Evolutionary conservation across 2,888 invertebrate species (phyloP), one percentile per base, ranked within the genome.

Genomic region (Cantharis flavilabris): DNA sequence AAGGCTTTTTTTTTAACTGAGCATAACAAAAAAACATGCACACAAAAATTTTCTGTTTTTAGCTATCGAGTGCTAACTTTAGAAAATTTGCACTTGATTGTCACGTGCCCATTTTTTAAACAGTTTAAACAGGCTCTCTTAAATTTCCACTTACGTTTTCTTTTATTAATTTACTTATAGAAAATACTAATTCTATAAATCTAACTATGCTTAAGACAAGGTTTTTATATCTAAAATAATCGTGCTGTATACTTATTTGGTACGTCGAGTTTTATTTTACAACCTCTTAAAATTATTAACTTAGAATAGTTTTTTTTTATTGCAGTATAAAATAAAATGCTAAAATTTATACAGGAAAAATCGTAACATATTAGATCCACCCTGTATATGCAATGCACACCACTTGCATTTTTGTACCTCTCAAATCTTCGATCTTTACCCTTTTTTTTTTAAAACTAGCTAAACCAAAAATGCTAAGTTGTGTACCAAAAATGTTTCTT

Each of bases 41-140:
- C 18, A 33, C 62, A 71, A 62, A 26, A 49, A 62, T 62, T 62
- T 23, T 16, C 16, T 49, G 30, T 16, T 49, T 33, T 49, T 49
- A 62, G 9, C 76, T 78, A 75, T 79, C 49, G 75, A 76, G 76
- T 72, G 76, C 76, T 74, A 79, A 76, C 76, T 75, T 76, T 82
- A 83, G 82, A 86, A 85, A 84, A 86, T 81, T 83, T 84, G 88
- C 88, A 87, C 87, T 86, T 88, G 88, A 88, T 88, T 88, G 88
- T 88, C 88, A 85, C 84, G 87, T 87, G 87, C 86, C 78, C 80
- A 76, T 81, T 78, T 49, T 49, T 49, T 49, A 49, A 49, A 49
- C 49, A 49, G 49, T 72, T 71, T 74, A 77, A 77, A 77, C 74
- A 77, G 69, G 77, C 71, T 71, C 73, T 62, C 30, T 33, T 72